Evolutionary conservation across 2,888 invertebrate genomes (phyloP), one percentile per base, ranked within the genome.

Genomic region (Marasmarcha lunaedactyla): DNA sequence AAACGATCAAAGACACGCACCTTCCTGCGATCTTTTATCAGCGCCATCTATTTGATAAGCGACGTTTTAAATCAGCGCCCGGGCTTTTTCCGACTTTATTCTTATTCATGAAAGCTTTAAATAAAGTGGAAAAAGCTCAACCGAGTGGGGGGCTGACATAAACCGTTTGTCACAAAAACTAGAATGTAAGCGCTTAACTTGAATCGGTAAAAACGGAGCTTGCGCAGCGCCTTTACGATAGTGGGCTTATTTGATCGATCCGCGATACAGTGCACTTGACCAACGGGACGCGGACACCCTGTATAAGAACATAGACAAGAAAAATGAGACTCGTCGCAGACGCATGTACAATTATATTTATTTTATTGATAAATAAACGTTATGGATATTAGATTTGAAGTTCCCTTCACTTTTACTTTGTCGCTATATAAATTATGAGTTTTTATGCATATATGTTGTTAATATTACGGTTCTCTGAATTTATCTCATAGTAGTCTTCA

Each of bases 61-160:
- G 44, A 20, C 7, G 62, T 67, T 68, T 71, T 73, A 74, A 78
- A 77, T 77, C 74, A 73, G 70, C 62, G 52, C 50, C 47, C 42
- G 50, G 52, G 53, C 63, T 78, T 81, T 77, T 78, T 79, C 69
- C 60, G 50, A 50, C 59, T 55, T 50, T 62, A 77, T 78, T 73
- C 59, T 66, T 79, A 81, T 81, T 81, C 78, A 81, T 79, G 74
- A 72, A 81, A 63, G 52, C 79, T 76, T 74, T 67, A 71, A 74
- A 79, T 79, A 76, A 78, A 71, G 55, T 48, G 66, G 70, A 74
- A 81, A 73, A 77, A 71, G 59, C 45, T 40, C 37, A 42, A 46
- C 50, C 68, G 54, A 67, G 71, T 73, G 72, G 79, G 74, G 77
- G 77, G 74, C 49, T 74, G 74, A 78, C 76, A 74, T 79, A 79